These are phyloP conservation scores for Phaonia tiefii DNA, from an alignment of 2,888 invertebrate genomes.

Conservation along the genomic window DNA sequence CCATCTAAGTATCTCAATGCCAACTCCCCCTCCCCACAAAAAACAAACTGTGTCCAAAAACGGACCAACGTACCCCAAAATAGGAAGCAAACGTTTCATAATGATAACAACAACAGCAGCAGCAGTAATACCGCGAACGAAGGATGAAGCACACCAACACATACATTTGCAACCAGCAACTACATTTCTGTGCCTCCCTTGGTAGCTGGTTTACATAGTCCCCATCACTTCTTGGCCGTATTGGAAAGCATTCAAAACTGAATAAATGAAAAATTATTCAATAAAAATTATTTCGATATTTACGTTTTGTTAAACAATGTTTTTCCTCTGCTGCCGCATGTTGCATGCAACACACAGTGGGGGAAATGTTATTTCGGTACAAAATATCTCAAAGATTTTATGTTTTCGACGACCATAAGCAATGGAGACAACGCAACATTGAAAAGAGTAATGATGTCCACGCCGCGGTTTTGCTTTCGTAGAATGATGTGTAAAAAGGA, in stretches of 20 bases:
- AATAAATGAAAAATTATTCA: conserved; percentile 79
- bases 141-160: neutral
- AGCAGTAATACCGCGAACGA: conserved; percentile 25
- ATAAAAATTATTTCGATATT: conserved; percentile 76
- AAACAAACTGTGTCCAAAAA: neutral
- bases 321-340: conserved; percentile 22
- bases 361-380: neutral
- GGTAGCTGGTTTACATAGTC: conserved; percentile 13
- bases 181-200: conserved; percentile 2
- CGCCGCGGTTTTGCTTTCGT: no score
- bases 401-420: no score
- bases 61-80: conserved; percentile 46
- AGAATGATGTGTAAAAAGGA: no score
- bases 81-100: conserved; percentile 42
- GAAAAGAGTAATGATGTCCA: no score
- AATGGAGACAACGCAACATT: no score
- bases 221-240: conserved; percentile 69
- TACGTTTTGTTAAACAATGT: conserved; percentile 60
- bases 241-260: conserved; percentile 48
- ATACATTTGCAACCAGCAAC: conserved; percentile 33
- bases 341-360: conserved; percentile 30
- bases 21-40: no score
- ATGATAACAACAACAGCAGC: conserved; percentile 22
- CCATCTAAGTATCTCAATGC: neutral
- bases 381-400: no score